Conservation (phyloP, 1,140 invertebrate species). For the Diorhabda elongata region DNA sequence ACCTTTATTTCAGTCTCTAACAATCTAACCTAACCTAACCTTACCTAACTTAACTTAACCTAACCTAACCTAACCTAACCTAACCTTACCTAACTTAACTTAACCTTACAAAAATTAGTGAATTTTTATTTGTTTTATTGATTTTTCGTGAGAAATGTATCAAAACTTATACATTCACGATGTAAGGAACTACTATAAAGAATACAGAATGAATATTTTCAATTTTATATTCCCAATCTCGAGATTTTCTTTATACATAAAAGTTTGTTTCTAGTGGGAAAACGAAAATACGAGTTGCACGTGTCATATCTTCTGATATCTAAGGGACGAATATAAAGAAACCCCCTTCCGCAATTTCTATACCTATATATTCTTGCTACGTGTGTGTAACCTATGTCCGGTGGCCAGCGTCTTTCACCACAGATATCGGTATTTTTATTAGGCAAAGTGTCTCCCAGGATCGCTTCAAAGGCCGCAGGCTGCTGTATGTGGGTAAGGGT, state of each 20-base stretch:
- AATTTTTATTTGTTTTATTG: too few species aligned
- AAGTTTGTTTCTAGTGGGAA: slow-evolving; percentile 15
- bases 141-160: too few species aligned
- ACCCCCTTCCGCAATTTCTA: slow-evolving; percentile 5
- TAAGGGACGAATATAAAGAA: slow-evolving; percentile 5
- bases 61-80: too few species aligned
- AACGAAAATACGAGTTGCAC: slow-evolving; percentile 7
- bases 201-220: too few species aligned
- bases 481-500: slow-evolving; percentile 11
- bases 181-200: too few species aligned
- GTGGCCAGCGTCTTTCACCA: slow-evolving; percentile 9
- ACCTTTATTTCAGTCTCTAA: too few species aligned
- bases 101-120: too few species aligned
- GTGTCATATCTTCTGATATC: not conserved
- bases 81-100: too few species aligned
- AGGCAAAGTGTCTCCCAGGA: slow-evolving; percentile 37
- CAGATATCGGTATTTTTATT: slow-evolving; percentile 45
- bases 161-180: too few species aligned
- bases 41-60: too few species aligned
- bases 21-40: too few species aligned
- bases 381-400: slow-evolving; percentile 38
- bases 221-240: not conserved
- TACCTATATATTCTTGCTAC: slow-evolving; percentile 21
- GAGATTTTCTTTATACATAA: not conserved
- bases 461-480: slow-evolving; percentile 40